phyloP scores from a whole-genome alignment of 2,888 invertebrate genomes.

The Monoplex corrugatus region DNA sequence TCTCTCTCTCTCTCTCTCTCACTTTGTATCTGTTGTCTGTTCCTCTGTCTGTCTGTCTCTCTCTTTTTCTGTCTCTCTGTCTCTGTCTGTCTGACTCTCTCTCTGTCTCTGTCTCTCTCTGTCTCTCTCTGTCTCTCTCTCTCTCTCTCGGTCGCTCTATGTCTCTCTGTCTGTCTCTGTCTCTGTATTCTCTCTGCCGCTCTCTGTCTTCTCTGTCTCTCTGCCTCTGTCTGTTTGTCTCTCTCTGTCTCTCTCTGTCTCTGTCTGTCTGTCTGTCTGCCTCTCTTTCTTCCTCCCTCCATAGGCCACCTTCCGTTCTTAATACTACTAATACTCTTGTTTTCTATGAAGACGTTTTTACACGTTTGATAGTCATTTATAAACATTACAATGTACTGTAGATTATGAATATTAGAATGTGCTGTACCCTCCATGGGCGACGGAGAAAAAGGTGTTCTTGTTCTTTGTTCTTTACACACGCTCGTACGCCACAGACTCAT shows the following conservation, averaged over 20 bases:
- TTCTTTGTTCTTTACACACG: no score
- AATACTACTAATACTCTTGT: no score
- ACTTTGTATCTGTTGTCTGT: no score
- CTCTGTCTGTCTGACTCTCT: neutral
- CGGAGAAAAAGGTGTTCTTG: no score
- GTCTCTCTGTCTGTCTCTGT: neutral
- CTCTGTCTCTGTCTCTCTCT: neutral
- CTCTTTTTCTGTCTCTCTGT: conserved; percentile 12
- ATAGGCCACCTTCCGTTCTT: no score
- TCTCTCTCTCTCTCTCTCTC: neutral
- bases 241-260: neutral
- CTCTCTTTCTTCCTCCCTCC: no score
- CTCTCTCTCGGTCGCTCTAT: neutral
- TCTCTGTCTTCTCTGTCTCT: neutral
- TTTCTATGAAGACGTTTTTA: no score
- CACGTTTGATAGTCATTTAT: no score
- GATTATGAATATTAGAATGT: no score
- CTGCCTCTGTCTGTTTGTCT: neutral
- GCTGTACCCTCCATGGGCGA: no score
- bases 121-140: neutral
- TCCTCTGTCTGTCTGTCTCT: neutral
- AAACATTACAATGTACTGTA: no score
- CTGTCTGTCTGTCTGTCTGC: neutral
- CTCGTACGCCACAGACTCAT: no score
- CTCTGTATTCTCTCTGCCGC: neutral